Evolutionary conservation across 2,113 vertebrate species (phyloP).

Genomic region (Cinclus cinclus): DNA sequence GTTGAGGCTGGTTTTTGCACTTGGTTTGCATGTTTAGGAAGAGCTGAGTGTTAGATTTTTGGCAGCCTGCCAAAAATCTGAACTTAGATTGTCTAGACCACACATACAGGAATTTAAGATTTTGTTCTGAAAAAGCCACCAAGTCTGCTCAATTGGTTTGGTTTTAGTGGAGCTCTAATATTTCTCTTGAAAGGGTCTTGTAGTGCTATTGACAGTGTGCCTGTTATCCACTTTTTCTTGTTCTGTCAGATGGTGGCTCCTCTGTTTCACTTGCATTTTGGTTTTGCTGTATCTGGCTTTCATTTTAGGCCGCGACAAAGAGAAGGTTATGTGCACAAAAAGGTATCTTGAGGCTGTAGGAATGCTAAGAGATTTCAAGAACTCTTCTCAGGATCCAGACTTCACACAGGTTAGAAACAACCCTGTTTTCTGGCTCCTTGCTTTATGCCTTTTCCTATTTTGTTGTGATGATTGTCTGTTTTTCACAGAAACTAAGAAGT

Average conservation of each 20-base stretch:
- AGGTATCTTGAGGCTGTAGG: slow-evolving; percentile 87
- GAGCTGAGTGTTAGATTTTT: background rate
- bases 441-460: background rate
- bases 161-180: background rate
- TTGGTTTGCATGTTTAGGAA: background rate
- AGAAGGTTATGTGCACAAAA: slow-evolving; percentile 78
- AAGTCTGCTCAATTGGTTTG: background rate
- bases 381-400: slow-evolving; percentile 86
- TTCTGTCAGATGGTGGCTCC: background rate
- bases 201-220: background rate
- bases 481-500: background rate
- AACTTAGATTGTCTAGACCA: background rate
- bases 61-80: background rate
- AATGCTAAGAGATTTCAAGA: slow-evolving; percentile 90
- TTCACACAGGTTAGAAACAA: slow-evolving; percentile 85
- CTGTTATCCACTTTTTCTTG: accelerated
- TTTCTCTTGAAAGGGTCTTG: background rate
- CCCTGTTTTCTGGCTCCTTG: background rate
- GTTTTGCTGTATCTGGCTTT: background rate
- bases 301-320: slow-evolving; percentile 83
- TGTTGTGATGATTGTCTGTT: background rate
- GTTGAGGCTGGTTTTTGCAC: background rate
- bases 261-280: background rate
- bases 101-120: background rate
- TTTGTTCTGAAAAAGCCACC: background rate